Evolutionary conservation across 1,140 invertebrate species (phyloP).

Genomic region (Conus ventricosus): DNA sequence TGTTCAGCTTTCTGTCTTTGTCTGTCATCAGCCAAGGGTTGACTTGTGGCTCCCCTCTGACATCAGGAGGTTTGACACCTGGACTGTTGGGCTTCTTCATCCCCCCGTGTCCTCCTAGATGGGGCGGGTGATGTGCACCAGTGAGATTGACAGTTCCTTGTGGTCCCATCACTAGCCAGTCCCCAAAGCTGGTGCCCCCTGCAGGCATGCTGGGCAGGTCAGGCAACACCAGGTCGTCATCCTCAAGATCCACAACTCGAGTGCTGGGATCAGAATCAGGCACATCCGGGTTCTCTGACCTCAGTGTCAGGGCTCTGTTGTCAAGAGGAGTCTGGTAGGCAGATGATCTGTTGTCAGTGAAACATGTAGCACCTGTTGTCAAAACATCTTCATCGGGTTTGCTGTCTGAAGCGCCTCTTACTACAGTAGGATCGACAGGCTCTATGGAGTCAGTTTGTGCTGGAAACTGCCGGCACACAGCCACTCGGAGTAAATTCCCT

Average conservation of each 20-base stretch:
- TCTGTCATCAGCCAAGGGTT: neutral
- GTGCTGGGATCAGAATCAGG: neutral
- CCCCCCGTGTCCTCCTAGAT: neutral
- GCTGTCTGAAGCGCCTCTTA: neutral
- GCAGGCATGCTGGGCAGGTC: slow-evolving; percentile 29
- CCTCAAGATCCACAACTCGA: neutral
- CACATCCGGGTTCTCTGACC: neutral
- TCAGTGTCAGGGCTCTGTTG: neutral
- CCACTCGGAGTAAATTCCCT: neutral
- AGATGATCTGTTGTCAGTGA: too few species aligned
- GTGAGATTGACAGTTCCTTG: neutral
- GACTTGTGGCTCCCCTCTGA: neutral
- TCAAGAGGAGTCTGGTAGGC: neutral
- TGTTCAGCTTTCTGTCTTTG: neutral
- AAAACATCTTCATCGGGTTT: neutral
- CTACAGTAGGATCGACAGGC: neutral
- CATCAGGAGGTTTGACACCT: neutral
- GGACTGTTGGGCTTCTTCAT: neutral
- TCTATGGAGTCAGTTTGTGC: neutral
- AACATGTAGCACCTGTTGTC: too few species aligned
- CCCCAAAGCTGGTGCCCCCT: neutral
- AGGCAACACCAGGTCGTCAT: neutral
- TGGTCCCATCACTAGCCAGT: slow-evolving; percentile 13
- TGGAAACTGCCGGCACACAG: neutral
- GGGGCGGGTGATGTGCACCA: neutral